Conservation (phyloP, 23 tunicate genomes). For the Pegea sp. region DNA sequence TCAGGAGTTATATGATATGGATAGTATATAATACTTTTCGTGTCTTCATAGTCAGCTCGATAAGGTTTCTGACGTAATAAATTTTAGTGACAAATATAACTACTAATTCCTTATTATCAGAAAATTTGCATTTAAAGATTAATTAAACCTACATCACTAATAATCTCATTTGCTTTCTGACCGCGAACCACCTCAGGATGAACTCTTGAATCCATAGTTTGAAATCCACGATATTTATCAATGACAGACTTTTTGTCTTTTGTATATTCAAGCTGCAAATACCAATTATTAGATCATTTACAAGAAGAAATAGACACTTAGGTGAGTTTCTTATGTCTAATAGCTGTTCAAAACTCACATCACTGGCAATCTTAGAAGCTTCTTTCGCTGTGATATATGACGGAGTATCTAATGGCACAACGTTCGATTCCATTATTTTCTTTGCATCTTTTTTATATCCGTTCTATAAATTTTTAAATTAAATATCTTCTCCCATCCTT, state of each 20-base stretch:
- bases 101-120: too few relatives aligned
- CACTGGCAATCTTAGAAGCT: slow-evolving; percentile 67
- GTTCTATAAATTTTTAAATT: slow-evolving; percentile 25
- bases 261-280: slow-evolving; percentile 37
- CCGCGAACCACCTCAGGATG: slow-evolving; percentile 97
- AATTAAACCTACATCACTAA: slow-evolving; percentile 25
- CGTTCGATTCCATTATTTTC: slow-evolving; percentile 60
- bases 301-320: not conserved
- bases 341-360: slow-evolving; percentile 29
- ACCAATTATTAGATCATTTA: too few relatives aligned
- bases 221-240: slow-evolving; percentile 71
- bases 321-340: not conserved
- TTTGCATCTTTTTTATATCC: slow-evolving; percentile 70
- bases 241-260: slow-evolving; percentile 69
- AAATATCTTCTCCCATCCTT: too few relatives aligned
- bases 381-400: slow-evolving; percentile 65
- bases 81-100: not conserved
- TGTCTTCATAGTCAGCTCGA: slow-evolving; percentile 92
- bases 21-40: slow-evolving; percentile 72
- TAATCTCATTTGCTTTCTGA: slow-evolving; percentile 72
- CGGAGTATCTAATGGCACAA: slow-evolving; percentile 70
- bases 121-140: too few relatives aligned
- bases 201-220: slow-evolving; percentile 80
- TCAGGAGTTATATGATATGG: slow-evolving; percentile 89
- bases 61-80: too few relatives aligned